Conservation (phyloP, 2,888 invertebrate genomes). For the Ochropleura leucogaster region DNA sequence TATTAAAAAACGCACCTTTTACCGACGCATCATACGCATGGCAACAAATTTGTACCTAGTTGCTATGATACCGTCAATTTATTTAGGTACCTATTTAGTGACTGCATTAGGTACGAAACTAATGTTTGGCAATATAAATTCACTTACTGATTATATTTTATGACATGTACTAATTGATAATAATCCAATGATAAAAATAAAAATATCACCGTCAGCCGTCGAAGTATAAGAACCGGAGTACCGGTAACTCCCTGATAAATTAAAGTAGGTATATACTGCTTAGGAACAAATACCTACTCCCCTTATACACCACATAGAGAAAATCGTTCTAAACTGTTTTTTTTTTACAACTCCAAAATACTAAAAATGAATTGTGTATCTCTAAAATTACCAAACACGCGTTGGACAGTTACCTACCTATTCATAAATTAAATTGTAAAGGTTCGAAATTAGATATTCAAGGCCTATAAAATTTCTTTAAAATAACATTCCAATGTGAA, state of each 20-base stretch:
- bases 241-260: not conserved
- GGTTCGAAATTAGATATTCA: slow-evolving; percentile 4
- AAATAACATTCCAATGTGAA: not conserved
- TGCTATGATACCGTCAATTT: not conserved
- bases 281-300: not conserved
- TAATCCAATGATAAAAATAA: not conserved
- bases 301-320: not conserved
- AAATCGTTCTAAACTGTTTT: not conserved
- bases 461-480: not conserved
- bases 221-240: not conserved
- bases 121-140: not conserved
- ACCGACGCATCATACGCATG: not conserved
- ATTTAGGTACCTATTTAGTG: not conserved
- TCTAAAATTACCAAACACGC: not conserved
- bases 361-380: not conserved
- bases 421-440: not conserved
- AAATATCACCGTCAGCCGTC: not conserved
- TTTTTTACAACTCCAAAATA: no score
- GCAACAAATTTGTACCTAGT: not conserved
- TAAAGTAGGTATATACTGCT: not conserved
- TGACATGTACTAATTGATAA: not conserved
- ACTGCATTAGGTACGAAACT: not conserved
- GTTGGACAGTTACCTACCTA: not conserved
- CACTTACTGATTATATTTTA: not conserved
- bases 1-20: not conserved